phyloP scores from a whole-genome alignment of 2,888 invertebrate genomes.

The Trissolcus brochymenae region DNA sequence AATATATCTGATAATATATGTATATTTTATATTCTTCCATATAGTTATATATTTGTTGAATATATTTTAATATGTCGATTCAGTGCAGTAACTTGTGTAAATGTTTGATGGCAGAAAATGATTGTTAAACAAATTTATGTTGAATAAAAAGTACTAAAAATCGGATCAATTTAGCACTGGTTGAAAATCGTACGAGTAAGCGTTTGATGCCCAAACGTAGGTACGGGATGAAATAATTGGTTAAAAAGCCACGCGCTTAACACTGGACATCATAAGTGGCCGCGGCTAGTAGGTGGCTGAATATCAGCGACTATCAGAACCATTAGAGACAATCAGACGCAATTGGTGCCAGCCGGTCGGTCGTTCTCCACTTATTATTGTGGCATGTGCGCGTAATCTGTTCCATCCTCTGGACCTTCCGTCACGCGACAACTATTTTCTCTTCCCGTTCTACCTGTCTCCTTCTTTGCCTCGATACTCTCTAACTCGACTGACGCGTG shows the following conservation, averaged over 20 bases:
- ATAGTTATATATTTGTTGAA: no score
- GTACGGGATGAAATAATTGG: conserved; percentile 57
- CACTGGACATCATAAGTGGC: conserved; percentile 60
- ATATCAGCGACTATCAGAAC: conserved; percentile 66
- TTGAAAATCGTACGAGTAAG: neutral
- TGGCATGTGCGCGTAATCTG: conserved; percentile 67
- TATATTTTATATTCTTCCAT: no score
- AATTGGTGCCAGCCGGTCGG: conserved; percentile 64
- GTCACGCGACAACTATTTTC: conserved; percentile 62
- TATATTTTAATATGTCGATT: no score
- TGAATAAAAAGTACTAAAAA: no score
- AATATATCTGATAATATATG: no score
- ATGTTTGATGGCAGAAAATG: no score
- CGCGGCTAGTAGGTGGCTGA: conserved; percentile 63
- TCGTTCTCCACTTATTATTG: conserved; percentile 65
- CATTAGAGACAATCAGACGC: conserved; percentile 67
- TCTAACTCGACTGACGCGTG: conserved; percentile 41
- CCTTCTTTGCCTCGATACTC: conserved; percentile 17
- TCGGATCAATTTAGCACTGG: no score
- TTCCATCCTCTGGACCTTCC: conserved; percentile 64
- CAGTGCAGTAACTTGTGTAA: no score
- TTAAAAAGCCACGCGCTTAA: conserved; percentile 62
- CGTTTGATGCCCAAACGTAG: conserved; percentile 33
- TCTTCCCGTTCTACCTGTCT: conserved; percentile 44
- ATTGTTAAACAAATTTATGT: no score